These are phyloP conservation scores for Lithophane semibrunnea DNA, from an alignment of 2,888 invertebrate species.

Conservation along the genomic window DNA sequence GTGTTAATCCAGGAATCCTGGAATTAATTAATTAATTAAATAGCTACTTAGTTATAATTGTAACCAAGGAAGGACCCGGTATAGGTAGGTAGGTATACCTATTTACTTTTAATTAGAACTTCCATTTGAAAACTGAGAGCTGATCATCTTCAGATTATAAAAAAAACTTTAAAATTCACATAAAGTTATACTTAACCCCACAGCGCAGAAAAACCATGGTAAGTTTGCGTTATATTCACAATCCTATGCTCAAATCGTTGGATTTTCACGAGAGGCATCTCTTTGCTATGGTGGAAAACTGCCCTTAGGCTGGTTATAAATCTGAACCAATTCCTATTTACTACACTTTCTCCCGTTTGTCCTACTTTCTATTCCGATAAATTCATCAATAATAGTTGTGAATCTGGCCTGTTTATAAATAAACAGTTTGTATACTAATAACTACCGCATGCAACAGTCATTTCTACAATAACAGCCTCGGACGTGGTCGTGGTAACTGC, in stretches of 20 bases:
- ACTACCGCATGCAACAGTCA: constrained; percentile 23
- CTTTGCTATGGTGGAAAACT: not conserved
- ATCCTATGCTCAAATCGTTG: not conserved
- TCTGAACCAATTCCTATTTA: constrained; percentile 15
- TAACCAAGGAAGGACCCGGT: not conserved
- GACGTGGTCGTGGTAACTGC: constrained; percentile 45
- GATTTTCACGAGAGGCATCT: not conserved
- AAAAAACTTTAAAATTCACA: not conserved
- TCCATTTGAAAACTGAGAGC: not conserved
- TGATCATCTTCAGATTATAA: not conserved
- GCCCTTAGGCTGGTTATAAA: constrained; percentile 1
- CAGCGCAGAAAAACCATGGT: not conserved
- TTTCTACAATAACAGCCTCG: constrained; percentile 48
- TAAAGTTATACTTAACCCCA: not conserved
- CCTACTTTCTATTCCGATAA: constrained; percentile 32
- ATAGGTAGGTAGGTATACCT: not conserved
- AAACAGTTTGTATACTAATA: constrained; percentile 17
- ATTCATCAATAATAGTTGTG: not conserved
- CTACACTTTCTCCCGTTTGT: constrained; percentile 26
- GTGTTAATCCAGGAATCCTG: not conserved
- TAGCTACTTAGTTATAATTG: not conserved
- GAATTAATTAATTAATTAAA: no score
- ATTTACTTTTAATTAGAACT: not conserved
- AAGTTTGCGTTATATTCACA: not conserved
- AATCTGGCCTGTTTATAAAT: constrained; percentile 12